Evolutionary conservation across 2,797 vertebrate genomes (phyloP), one percentile per base, ranked within the genome.

Genomic region (Gastrophryne carolinensis): DNA sequence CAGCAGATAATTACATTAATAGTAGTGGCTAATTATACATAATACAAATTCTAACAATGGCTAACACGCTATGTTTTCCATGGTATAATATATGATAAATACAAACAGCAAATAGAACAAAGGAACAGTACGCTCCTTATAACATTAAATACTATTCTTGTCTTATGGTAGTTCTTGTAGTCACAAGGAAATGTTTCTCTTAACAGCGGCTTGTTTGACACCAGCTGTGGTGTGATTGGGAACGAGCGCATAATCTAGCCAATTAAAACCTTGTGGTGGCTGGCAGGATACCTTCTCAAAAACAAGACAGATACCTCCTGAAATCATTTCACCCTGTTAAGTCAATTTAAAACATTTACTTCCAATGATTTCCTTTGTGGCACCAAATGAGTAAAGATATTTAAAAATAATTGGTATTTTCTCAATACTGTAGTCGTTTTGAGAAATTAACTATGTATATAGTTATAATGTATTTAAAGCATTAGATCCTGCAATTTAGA

Each of bases 261-360:
- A 66, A 66, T 66, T 66, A 66, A 66, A 66, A 52, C 29, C 29
- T 66, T 1, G 23, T 47, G 13, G 65, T 54, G 52, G 65, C 65
- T 68, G 50, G 50, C 65, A 56, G 65, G 34, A 68, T 39, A 7
- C 24, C 35, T 68, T 39, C 34, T 54, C 50, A 39, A 68, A n/a
- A 68, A 53, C 65, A 29, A 56, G 15, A 56, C 15, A 37, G 35
- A 54, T 56, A 56, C 56, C 49, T 56, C 34, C 54, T 39, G 24
- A 68, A 67, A 19, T 9, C 0, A 37, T 37, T 54, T 41, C 24
- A 11, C 50, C 54, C 10, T n/a, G 32, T 52, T 54, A 3, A 39
- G 49, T 37, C 19, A 27, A 67, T 53, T 67, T 35, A 15, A 53
- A 53, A 53, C 32, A 15, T 65, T 12, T 12, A n/a, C 17, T 34